Conservation (phyloP, 2,888 invertebrate genomes). For the Caenorhabditis virilis region DNA sequence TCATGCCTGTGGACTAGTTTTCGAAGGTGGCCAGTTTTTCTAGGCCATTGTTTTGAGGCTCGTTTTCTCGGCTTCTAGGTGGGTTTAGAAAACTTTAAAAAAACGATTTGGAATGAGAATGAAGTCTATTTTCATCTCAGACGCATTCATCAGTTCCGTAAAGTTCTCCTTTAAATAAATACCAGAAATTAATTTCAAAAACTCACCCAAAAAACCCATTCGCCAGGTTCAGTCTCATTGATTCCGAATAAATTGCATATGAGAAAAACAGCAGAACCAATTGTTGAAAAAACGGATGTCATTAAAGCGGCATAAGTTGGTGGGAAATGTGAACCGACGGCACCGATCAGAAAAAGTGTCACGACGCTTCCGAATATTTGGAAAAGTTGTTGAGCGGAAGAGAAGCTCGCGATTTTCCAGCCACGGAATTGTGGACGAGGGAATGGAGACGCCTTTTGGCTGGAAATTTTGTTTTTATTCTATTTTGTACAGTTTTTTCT, state of each 20-base stretch:
- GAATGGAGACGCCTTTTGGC: constrained; percentile 13
- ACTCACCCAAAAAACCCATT: constrained; percentile 45
- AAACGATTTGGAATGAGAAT: too few species aligned
- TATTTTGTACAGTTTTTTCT: too few species aligned
- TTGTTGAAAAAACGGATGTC: constrained; percentile 25
- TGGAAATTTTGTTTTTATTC: too few species aligned
- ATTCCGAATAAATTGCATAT: constrained; percentile 35
- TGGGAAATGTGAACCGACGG: constrained; percentile 40
- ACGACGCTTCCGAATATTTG: constrained; percentile 28
- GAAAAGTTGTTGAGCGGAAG: constrained; percentile 24
- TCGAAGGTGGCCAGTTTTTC: too few species aligned
- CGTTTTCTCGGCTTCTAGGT: too few species aligned
- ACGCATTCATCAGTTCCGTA: too few species aligned
- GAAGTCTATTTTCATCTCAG: too few species aligned
- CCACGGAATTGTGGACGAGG: constrained; percentile 21
- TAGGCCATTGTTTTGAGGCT: too few species aligned
- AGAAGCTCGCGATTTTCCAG: constrained; percentile 22
- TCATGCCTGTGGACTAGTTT: too few species aligned
- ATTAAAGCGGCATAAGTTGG: constrained; percentile 41
- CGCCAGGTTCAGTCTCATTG: constrained; percentile 33
- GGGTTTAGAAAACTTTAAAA: too few species aligned
- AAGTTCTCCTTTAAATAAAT: too few species aligned
- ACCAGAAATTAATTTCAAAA: not conserved
- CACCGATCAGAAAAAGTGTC: constrained; percentile 27
- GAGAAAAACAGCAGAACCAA: constrained; percentile 29